These are phyloP conservation scores for Helicoverpa armigera DNA, from an alignment of 1,140 invertebrate genomes.

Conservation along the genomic window DNA sequence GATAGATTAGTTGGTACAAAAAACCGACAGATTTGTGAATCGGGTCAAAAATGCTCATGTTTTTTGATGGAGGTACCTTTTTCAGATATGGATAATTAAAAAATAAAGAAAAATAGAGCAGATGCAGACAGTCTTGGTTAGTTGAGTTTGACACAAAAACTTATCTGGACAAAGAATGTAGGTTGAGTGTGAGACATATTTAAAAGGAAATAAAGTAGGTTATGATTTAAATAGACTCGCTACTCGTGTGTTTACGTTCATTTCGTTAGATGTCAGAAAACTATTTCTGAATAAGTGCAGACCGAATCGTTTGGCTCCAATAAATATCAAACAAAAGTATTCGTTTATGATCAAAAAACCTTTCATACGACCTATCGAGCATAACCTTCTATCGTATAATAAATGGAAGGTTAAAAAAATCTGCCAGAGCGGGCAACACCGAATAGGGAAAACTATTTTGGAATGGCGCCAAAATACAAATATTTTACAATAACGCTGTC, in stretches of 20 bases:
- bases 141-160: constrained; percentile 1
- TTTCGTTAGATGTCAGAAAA: no score
- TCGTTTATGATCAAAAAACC: constrained; percentile 4
- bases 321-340: background rate
- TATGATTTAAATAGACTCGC: constrained; percentile 7
- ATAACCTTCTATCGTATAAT: constrained; percentile 4
- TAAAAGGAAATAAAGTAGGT: background rate
- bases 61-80: background rate
- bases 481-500: background rate
- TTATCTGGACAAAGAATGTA: background rate
- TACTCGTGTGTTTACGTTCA: background rate
- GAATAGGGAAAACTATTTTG: constrained; percentile 42
- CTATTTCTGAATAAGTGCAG: background rate
- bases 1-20: constrained; percentile 16
- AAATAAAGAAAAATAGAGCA: background rate
- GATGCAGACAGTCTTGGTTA: background rate
- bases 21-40: background rate
- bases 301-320: background rate
- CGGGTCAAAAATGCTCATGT: constrained; percentile 8
- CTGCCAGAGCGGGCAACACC: constrained; percentile 34
- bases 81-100: background rate
- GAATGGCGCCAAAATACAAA: constrained; percentile 36
- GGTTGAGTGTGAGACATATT: background rate
- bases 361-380: constrained; percentile 6
- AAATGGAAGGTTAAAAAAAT: constrained; percentile 35